Base-by-base conservation (phyloP, 2,113 vertebrate species). In the Barnardius zonarius region DNA sequence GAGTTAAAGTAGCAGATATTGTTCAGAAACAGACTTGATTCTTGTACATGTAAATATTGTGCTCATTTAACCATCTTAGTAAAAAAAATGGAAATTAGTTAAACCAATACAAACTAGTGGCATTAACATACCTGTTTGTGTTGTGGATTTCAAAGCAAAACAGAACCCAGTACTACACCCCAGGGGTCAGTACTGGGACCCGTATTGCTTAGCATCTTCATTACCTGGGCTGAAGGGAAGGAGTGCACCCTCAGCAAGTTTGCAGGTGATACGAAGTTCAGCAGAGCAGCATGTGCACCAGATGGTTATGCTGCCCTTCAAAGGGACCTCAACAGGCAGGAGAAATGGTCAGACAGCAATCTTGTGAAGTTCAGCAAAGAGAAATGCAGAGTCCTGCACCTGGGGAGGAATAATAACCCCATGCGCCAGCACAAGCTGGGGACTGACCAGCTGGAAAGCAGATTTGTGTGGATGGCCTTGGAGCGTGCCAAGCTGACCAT, bases 261-360 rank as follows among this genome's bases (percentile, higher is more conserved):
- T 61, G 67, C 79, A 80, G 86, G 48, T 4, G 16, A 20, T 43
- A 17, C 1, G 4, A 5, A 72, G 79, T 24, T 64, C 75, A 77
- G 67, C 73, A 46, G 43, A 86, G 48, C 69, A 83, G 68, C 90
- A 76, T 2, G 0, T 25, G 57, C 39, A 7, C 75, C 82, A 95
- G 79, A 9, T 76, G 91, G 35, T 48, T 77, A 54, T 76, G 59
- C 54, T 88, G 86, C 54, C 93, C 86, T 96, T 93, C 88, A 83
- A 31, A 79, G 59, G 67, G 44, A 69, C 72, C 78, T 73, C 1
- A 0, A 8, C 48, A 51, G 62, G 28, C 66, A 54, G 88, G 22
- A 73, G 85, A 75, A 72, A 28, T 3, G 25, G 37, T 84, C 74
- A 33, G 35, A 63, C 62, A 62, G 78, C 43, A 14, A 5, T 9